These are phyloP conservation scores for Torymus texanus DNA, from an alignment of 2,888 invertebrate species.

Conservation along the genomic window DNA sequence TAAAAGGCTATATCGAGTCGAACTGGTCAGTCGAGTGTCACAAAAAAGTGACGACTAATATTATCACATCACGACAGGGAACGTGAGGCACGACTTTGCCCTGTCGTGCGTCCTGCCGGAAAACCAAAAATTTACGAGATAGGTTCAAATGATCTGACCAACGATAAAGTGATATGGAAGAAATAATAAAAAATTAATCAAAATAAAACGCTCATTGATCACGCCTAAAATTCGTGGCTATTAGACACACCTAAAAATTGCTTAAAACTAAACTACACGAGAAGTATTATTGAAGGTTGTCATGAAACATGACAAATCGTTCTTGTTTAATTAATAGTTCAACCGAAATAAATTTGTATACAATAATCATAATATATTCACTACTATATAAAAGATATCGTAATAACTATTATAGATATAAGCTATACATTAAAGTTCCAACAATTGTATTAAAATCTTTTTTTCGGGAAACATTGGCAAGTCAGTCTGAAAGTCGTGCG, in stretches of 20 bases:
- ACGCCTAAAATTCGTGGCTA: background rate
- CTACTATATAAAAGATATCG: too few relatives aligned
- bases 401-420: too few relatives aligned
- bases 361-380: too few relatives aligned
- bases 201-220: slow-evolving; percentile 17
- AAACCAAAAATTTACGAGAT: slow-evolving; percentile 52
- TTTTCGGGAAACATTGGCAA: too few relatives aligned
- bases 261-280: slow-evolving; percentile 3
- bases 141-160: slow-evolving; percentile 23
- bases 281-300: background rate
- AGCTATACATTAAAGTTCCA: too few relatives aligned
- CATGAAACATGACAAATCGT: background rate
- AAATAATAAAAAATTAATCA: slow-evolving; percentile 40
- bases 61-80: slow-evolving; percentile 64
- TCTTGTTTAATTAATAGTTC: background rate
- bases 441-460: too few relatives aligned
- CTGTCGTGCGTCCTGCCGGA: slow-evolving; percentile 38
- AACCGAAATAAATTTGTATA: background rate
- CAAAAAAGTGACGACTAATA: slow-evolving; percentile 62
- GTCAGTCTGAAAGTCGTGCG: too few relatives aligned
- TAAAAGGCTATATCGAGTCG: slow-evolving; percentile 30
- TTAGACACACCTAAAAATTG: background rate
- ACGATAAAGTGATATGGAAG: slow-evolving; percentile 23
- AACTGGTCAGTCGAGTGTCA: slow-evolving; percentile 49
- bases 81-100: slow-evolving; percentile 61